Base-by-base conservation (phyloP, 2,888 invertebrate species). In the Phalera bucephala region DNA sequence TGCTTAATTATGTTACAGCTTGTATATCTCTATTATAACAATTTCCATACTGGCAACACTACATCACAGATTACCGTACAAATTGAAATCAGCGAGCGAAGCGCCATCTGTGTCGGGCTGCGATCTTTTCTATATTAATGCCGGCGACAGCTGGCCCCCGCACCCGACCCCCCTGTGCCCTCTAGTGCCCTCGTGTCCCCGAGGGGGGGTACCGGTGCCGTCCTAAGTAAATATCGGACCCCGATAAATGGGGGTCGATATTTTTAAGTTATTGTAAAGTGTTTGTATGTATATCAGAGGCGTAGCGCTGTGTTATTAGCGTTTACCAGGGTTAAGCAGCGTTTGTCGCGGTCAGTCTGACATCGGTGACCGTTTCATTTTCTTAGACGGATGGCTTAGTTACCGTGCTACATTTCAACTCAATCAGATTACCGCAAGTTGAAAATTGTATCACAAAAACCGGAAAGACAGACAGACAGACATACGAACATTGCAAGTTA, bases 41-140 rank as follows among this genome's bases (percentile, higher is more conserved):
- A 12, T 31, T 19, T 31, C 17, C 6, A 13, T 21, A 12, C 11
- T 15, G 9, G 13, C 52, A n/a, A 47, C 36, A 52, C 40, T 33
- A 39, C 37, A 31, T 34, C n/a, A 11, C 9, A 15, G 10, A 49
- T 60, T 52, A 52, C 40, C 46, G 60, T 47, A 45, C 52, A 62
- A 54, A 64, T 62, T 65, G 62, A 43, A 53, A 52, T 38, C 50
- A 40, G 54, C 52, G 50, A 47, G 44, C 40, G 22, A 7, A 43
- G 31, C 55, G 58, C 52, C 58, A 60, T 57, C 58, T 57, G 61
- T 53, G 50, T 53, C 31, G 36, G 48, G 43, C 36, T 34, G 50
- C 33, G 52, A 76, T 73, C 75, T 75, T 77, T 78, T 74, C 70
- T 68, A 71, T 79, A 79, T 79, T 78, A 79, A 76, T 72, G 75